phyloP scores from a whole-genome alignment of 2,888 invertebrate genomes.

The Sclerodermus sp. region DNA sequence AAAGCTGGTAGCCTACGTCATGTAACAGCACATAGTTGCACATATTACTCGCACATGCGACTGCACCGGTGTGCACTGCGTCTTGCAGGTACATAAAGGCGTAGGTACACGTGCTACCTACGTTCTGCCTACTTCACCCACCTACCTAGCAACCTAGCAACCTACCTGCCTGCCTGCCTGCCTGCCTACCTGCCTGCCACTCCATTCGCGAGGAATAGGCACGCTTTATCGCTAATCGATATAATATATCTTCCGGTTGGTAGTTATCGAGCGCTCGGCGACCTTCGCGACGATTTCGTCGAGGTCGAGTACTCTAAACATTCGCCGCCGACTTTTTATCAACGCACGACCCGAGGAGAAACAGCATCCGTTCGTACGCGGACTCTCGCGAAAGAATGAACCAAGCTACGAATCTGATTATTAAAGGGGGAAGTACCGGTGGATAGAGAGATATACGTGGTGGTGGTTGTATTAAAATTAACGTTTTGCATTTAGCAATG shows the following conservation, averaged over 20 bases:
- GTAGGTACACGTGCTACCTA: conserved; percentile 15
- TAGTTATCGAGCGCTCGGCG: conserved; percentile 23
- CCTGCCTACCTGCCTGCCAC: conserved; percentile 25
- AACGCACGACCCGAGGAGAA: too few species aligned
- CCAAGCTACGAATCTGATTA: too few species aligned
- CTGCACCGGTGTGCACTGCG: conserved; percentile 5
- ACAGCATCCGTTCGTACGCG: too few species aligned
- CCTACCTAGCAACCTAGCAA: conserved; percentile 32
- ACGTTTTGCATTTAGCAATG: too few species aligned
- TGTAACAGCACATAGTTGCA: neutral
- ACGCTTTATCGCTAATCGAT: conserved; percentile 37
- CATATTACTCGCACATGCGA: conserved; percentile 1
- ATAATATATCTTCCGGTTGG: conserved; percentile 27
- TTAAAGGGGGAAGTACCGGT: too few species aligned
- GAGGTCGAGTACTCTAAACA: too few species aligned
- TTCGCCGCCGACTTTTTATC: too few species aligned
- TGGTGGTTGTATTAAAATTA: too few species aligned
- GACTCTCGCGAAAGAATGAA: too few species aligned
- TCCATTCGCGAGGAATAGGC: conserved; percentile 22
- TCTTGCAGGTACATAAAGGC: conserved; percentile 5
- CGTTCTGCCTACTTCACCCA: conserved; percentile 32
- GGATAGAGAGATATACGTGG: too few species aligned
- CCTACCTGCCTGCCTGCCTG: conserved; percentile 7
- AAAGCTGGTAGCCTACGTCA: neutral
- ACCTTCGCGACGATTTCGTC: conserved; percentile 48